phyloP scores from a whole-genome alignment of 2,797 vertebrate species.

The Coccyzus lansbergi region DNA sequence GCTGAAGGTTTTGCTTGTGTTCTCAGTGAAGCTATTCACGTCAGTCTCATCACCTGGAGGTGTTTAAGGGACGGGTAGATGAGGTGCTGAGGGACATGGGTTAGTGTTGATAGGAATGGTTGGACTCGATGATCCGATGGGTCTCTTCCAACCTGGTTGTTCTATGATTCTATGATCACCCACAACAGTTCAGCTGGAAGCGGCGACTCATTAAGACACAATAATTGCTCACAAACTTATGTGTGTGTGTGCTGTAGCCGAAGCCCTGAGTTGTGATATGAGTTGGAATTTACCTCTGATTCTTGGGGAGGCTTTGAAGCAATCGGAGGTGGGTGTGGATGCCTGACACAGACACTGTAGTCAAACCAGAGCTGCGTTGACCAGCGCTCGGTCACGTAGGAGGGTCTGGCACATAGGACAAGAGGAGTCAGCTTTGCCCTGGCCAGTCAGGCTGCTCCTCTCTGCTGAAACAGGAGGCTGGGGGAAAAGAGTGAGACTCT shows the following conservation, averaged over 20 bases:
- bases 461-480: neutral
- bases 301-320: too few relatives aligned
- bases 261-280: neutral
- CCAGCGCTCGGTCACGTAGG: accelerated
- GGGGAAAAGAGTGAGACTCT: neutral
- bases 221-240: neutral
- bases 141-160: too few relatives aligned
- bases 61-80: too few relatives aligned
- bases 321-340: accelerated
- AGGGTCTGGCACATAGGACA: neutral
- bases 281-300: neutral
- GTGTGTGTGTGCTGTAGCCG: neutral
- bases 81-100: too few relatives aligned
- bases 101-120: too few relatives aligned
- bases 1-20: neutral
- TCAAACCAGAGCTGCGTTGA: too few relatives aligned
- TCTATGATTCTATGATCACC: too few relatives aligned
- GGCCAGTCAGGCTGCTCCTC: neutral
- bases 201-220: neutral
- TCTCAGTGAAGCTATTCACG: neutral
- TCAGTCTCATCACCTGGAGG: accelerated
- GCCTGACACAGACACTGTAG: neutral
- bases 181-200: neutral
- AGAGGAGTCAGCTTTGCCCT: neutral
- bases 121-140: too few relatives aligned